Evolutionary conservation across 2,113 vertebrate species (phyloP), one percentile per base, ranked within the genome.

Genomic region (Opisthocomus hoazin): DNA sequence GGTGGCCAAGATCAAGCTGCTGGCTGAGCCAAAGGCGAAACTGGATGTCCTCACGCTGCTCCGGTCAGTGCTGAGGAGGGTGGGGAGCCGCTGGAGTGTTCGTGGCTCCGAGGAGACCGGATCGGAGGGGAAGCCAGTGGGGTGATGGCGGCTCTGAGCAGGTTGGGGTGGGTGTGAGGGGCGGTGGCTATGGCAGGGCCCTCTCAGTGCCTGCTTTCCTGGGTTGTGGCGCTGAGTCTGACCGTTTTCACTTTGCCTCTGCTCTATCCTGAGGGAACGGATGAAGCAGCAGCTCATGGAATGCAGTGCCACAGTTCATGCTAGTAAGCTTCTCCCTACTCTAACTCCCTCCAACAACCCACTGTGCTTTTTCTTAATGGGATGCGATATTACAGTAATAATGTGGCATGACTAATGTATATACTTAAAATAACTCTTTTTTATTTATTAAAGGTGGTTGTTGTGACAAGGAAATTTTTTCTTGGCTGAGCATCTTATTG

Each of bases 281-380:
- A 69, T 97, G 41, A 97, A 97, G 70, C 97, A 98, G 10, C 97
- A 97, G 18, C 76, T 98, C 11, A 18, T 39, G 60, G 97, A 98
- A 43, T 96, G 61, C 75, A 93, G 92, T 20, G 15, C 54, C 3
- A 56, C 87, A 5, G 0, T 95, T 51, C 64, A 50, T 16, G 11
- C 70, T 71, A 3, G 98, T 98, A 95, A 84, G 84, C 26, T 9
- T 2, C 9, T 4, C 21, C 24, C 30, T 19, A 1, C 24, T 12
- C 22, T n/a, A n/a, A n/a, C n/a, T n/a, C n/a, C n/a, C n/a, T n/a
- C n/a, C n/a, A n/a, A 1, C 43, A 14, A 0, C 4, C 12, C 30
- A 4, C 20, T 15, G 15, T 2, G 45, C n/a, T 39, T n/a, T n/a
- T 15, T 16, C 12, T 15, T 16, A 5, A 3, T 3, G n/a, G n/a